A percentile compares a stretch with the other conserved stretches of the same genome.
Evolutionary conservation across 2,113 vertebrate genomes (phyloP).

Genomic region (Pseudolaguvia tuberculata): DNA sequence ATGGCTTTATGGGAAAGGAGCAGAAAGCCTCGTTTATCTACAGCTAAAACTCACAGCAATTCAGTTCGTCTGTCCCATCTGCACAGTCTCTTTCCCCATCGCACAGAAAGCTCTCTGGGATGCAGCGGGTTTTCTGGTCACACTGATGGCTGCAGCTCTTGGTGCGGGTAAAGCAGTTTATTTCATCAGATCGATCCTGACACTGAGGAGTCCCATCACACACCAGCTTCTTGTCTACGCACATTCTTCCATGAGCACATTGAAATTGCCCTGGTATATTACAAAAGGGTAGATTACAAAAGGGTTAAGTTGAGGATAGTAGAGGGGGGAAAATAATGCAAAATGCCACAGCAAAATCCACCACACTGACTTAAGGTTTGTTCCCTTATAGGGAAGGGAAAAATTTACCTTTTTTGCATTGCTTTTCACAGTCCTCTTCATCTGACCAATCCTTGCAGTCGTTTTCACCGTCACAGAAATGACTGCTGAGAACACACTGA

Average conservation of each 20-base stretch:
- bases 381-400: not conserved
- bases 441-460: conserved; percentile 82
- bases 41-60: conserved; percentile 59
- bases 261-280: conserved; percentile 54
- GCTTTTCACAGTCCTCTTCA: conserved; percentile 59
- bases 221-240: conserved; percentile 50
- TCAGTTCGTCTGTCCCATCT: conserved; percentile 73
- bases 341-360: too few species aligned
- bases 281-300: too few species aligned
- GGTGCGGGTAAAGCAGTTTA: conserved; percentile 51
- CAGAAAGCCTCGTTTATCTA: too few species aligned
- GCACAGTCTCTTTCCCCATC: conserved; percentile 67
- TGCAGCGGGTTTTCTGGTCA: conserved; percentile 62
- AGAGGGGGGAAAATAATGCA: too few species aligned
- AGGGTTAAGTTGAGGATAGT: too few species aligned
- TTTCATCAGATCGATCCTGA: conserved; percentile 78
- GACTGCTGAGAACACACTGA: conserved; percentile 64
- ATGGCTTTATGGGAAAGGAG: too few species aligned
- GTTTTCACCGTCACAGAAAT: conserved; percentile 73
- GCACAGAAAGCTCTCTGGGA: conserved; percentile 72
- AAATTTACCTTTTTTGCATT: conserved; percentile 58
- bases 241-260: conserved; percentile 57
- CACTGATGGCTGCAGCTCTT: conserved; percentile 72
- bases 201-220: conserved; percentile 75
- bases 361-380: too few species aligned